Evolutionary conservation across 2,888 invertebrate genomes (phyloP).

Genomic region (Sinohyriopsis cumingii): DNA sequence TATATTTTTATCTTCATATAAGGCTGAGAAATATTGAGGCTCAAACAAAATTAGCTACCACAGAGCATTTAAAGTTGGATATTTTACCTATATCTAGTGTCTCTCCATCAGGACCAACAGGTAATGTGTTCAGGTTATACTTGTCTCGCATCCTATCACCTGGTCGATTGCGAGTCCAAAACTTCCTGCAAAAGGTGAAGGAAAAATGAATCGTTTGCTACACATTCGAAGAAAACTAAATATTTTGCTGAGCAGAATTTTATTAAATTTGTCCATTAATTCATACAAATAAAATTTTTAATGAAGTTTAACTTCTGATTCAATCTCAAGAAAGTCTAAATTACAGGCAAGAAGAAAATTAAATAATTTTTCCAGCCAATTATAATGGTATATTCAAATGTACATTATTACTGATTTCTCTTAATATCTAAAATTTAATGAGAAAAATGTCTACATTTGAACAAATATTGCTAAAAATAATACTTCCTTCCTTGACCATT

Average conservation of each 20-base stretch:
- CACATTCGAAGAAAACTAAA: background rate
- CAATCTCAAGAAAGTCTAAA: background rate
- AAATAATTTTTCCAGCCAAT: background rate
- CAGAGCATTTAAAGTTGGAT: no score
- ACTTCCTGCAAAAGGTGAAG: constrained; percentile 78
- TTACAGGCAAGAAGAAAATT: background rate
- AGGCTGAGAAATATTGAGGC: no score
- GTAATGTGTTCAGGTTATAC: constrained; percentile 89
- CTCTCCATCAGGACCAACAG: constrained; percentile 79
- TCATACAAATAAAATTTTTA: background rate
- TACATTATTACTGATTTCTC: no score
- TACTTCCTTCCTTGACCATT: no score
- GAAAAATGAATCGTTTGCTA: background rate
- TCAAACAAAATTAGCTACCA: no score
- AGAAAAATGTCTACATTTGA: no score
- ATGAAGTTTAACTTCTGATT: background rate
- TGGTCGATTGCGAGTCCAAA: constrained; percentile 99
- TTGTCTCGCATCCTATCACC: constrained; percentile 97
- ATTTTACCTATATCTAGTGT: constrained; percentile 54
- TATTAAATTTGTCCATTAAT: no score
- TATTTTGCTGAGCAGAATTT: no score
- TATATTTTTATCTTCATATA: no score
- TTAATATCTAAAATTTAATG: no score
- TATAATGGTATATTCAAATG: no score
- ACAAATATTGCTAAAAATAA: no score